Percentiles rank a stretch among this genome's conserved stretches.
phyloP scores from a whole-genome alignment of 2,888 invertebrate species.

The Dinocampus coccinellae region DNA sequence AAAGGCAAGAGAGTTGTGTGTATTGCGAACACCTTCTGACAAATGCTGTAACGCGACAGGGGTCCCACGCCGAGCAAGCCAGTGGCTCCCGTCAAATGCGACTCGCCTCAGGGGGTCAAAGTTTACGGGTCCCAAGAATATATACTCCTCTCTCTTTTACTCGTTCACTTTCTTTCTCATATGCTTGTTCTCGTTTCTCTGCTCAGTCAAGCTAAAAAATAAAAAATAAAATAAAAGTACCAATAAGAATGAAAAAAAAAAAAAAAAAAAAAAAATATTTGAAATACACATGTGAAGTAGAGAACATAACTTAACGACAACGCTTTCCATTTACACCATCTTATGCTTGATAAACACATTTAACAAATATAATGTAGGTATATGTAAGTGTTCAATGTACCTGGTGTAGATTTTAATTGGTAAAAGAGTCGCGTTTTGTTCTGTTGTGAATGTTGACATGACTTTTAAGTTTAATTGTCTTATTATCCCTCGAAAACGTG shows the following conservation, averaged over 20 bases:
- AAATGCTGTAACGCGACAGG: slow-evolving; percentile 45
- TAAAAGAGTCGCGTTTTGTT: slow-evolving; percentile 17
- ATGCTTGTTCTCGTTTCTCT: not conserved
- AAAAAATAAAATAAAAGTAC: not conserved
- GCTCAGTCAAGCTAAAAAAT: not conserved
- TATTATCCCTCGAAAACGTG: slow-evolving; percentile 24
- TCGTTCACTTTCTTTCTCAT: not conserved
- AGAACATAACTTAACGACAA: slow-evolving; percentile 6
- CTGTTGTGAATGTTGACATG: slow-evolving; percentile 31
- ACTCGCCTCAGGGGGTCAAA: slow-evolving; percentile 41
- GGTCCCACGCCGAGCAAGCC: slow-evolving; percentile 14
- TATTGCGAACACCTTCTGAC: slow-evolving; percentile 45
- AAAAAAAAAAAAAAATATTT: not conserved
- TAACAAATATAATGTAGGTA: not conserved
- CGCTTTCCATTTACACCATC: slow-evolving; percentile 11
- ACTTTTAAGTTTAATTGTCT: slow-evolving; percentile 39
- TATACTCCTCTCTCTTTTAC: not conserved
- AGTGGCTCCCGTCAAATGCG: slow-evolving; percentile 40
- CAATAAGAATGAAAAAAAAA: not conserved
- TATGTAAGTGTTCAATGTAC: not conserved
- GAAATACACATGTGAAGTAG: slow-evolving; percentile 11
- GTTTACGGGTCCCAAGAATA: slow-evolving; percentile 26
- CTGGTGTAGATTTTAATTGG: not conserved
- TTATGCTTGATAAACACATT: not conserved
- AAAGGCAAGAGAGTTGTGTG: slow-evolving; percentile 29